Conservation (phyloP, 2,888 invertebrate species). For the Phaonia tiefii region DNA sequence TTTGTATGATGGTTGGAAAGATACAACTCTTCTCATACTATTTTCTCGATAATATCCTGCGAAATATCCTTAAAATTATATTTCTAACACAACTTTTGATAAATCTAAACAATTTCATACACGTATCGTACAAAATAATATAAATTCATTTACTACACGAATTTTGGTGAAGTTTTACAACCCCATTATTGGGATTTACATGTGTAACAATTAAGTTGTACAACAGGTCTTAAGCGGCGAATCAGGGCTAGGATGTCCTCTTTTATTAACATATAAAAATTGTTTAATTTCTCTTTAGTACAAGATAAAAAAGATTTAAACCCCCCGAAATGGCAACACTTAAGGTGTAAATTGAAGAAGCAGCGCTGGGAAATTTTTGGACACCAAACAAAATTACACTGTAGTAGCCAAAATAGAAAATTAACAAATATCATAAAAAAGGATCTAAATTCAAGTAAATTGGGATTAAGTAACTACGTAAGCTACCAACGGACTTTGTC, state of each 20-base stretch:
- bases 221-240: slow-evolving; percentile 14
- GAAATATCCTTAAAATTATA: slow-evolving; percentile 34
- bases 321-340: slow-evolving; percentile 43
- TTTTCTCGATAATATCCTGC: neutral
- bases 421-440: slow-evolving; percentile 66
- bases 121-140: slow-evolving; percentile 36
- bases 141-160: slow-evolving; percentile 52
- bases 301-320: slow-evolving; percentile 65
- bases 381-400: slow-evolving; percentile 15
- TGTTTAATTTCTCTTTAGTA: slow-evolving; percentile 65
- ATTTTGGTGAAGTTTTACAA: slow-evolving; percentile 60
- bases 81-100: slow-evolving; percentile 28
- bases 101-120: neutral
- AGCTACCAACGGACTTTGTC: too few relatives aligned
- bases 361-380: neutral
- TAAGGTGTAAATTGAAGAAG: neutral
- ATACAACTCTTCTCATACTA: neutral
- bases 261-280: slow-evolving; percentile 63
- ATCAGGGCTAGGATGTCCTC: neutral
- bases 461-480: slow-evolving; percentile 53
- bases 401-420: slow-evolving; percentile 55
- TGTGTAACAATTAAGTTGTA: slow-evolving; percentile 43
- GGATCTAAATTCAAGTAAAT: slow-evolving; percentile 47
- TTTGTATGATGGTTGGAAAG: too few relatives aligned
- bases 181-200: slow-evolving; percentile 65